Evolutionary conservation across 1,140 invertebrate species (phyloP), one percentile per base, ranked within the genome.

Genomic region (Cydia pomonella): DNA sequence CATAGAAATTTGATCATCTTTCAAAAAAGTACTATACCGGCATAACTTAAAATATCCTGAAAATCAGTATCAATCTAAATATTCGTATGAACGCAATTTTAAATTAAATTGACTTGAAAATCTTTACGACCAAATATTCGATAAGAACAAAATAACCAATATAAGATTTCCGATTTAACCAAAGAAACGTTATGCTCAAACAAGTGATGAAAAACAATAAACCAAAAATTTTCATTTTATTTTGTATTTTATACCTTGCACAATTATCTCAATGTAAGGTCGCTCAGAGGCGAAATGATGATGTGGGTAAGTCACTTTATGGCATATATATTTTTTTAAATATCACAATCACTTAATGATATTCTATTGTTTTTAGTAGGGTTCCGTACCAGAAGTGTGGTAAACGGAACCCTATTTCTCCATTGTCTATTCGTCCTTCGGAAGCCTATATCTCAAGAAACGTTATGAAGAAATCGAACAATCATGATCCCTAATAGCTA

Each of bases 61-160:
- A 33, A 33, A 33, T 18, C 64, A 38, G 18, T 18, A 38, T 69
- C 38, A 38, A 69, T 59, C 27, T 38, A 69, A 16, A 9, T 4
- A 69, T 38, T 69, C n/a, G 29, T 41, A 33, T n/a, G 23, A 33
- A 69, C 7, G 64, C 64, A 33, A 69, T 33, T n/a, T n/a, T 41
- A 69, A 69, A 33, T 66, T 69, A 21, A 18, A 33, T 69, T 69
- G 27, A 33, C 27, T 69, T 69, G 27, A 27, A 69, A 69, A 69
- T 33, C 23, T 69, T 69, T 33, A 69, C 64, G 29, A 69, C 29
- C 64, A 38, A 33, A 59, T 69, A 33, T 69, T 33, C 64, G 64
- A 69, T 69, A 69, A 69, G 33, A 69, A 69, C 41, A 33, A 38
- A 33, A 69, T 69, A 69, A 33, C 27, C 64, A 69, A 33, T 33